Evolutionary conservation across 1,140 invertebrate species (phyloP).

Genomic region (Drosophila pectinifera): DNA sequence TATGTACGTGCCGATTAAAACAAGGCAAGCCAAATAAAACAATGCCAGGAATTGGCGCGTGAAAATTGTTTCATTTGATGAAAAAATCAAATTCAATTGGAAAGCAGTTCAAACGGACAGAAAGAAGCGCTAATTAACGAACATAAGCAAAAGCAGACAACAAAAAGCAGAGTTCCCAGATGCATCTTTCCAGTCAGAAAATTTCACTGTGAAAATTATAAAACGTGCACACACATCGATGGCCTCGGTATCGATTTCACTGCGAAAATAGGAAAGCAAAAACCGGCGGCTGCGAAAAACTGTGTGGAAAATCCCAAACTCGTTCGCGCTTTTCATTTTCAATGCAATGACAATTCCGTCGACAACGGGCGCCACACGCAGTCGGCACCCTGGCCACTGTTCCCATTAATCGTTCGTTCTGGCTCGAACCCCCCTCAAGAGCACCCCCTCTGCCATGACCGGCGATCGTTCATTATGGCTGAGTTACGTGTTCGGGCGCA

Average conservation of each 20-base stretch:
- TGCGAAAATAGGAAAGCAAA: slow-evolving; percentile 48
- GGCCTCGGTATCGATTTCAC: slow-evolving; percentile 79
- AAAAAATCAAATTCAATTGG: slow-evolving; percentile 64
- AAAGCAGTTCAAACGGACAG: slow-evolving; percentile 61
- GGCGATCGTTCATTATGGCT: slow-evolving; percentile 62
- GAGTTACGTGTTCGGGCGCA: slow-evolving; percentile 55
- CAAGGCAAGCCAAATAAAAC: slow-evolving; percentile 9
- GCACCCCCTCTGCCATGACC: slow-evolving; percentile 34
- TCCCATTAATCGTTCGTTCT: slow-evolving; percentile 38
- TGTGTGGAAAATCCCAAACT: slow-evolving; percentile 57
- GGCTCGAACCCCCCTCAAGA: slow-evolving; percentile 12
- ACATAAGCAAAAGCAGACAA: slow-evolving; percentile 47
- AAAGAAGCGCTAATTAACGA: slow-evolving; percentile 71
- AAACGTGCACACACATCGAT: slow-evolving; percentile 56
- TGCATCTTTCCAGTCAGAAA: slow-evolving; percentile 36
- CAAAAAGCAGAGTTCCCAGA: slow-evolving; percentile 52
- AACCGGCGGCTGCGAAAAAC: slow-evolving; percentile 35
- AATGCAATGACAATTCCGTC: slow-evolving; percentile 62
- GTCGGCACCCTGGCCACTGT: slow-evolving; percentile 15
- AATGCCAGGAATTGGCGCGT: slow-evolving; percentile 80
- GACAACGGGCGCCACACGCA: slow-evolving; percentile 49
- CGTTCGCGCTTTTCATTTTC: slow-evolving; percentile 78
- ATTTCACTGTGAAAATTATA: slow-evolving; percentile 70
- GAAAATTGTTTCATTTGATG: slow-evolving; percentile 80
- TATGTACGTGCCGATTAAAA: slow-evolving; percentile 68